Evolutionary conservation across 2,113 vertebrate species (phyloP).

Genomic region (Pterocles burchelli): DNA sequence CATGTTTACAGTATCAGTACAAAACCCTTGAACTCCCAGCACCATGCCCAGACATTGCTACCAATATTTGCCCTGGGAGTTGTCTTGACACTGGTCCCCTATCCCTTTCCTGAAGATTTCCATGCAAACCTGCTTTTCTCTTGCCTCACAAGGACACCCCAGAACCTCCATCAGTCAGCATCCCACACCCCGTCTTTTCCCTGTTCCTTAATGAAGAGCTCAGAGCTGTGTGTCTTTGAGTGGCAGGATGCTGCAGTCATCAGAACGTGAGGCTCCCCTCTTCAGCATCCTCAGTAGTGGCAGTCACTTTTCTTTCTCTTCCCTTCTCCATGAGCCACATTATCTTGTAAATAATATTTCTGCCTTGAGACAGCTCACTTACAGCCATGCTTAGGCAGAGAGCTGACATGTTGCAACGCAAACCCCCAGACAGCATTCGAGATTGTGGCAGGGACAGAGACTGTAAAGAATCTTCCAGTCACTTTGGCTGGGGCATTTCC

Average conservation of each 20-base stretch:
- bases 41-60: neutral
- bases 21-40: neutral
- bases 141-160: neutral
- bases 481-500: neutral
- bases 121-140: neutral
- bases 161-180: neutral
- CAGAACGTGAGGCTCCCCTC: neutral
- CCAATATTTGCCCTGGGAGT: neutral
- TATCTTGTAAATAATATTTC: slow-evolving; percentile 39
- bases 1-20: neutral
- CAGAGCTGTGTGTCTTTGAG: neutral
- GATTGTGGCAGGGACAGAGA: neutral
- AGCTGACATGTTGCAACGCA: neutral
- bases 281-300: neutral
- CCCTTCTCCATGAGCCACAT: neutral
- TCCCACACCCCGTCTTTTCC: neutral
- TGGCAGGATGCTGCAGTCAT: neutral
- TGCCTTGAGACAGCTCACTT: slow-evolving; percentile 31
- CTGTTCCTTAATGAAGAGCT: neutral
- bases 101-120: neutral
- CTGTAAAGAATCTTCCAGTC: slow-evolving; percentile 8
- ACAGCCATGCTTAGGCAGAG: neutral
- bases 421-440: neutral
- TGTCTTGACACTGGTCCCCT: neutral
- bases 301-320: neutral